Evolutionary conservation across 2,113 vertebrate genomes (phyloP).

Genomic region (Rhinoptilus africanus): DNA sequence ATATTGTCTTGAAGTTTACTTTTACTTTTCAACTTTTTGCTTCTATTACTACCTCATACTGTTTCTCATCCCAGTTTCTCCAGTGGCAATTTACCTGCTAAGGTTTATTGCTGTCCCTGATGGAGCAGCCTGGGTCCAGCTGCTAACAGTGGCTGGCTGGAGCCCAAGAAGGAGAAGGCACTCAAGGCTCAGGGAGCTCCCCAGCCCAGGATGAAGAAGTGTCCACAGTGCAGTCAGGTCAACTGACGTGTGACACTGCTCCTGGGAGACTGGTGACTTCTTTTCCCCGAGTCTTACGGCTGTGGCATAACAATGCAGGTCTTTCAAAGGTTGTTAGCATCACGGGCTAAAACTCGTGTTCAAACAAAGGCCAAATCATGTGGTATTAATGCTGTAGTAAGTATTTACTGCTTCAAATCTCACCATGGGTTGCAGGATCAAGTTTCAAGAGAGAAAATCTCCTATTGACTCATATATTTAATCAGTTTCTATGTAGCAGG

Average conservation of each 20-base stretch:
- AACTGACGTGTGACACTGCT: not conserved
- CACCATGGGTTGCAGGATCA: not conserved
- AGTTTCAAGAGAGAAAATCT: not conserved
- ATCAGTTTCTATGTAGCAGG: conserved; percentile 6
- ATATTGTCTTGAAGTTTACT: not conserved
- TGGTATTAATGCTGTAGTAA: not conserved
- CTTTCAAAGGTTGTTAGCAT: not conserved
- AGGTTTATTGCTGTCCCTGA: not conserved
- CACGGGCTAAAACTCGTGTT: accelerated
- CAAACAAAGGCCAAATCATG: not conserved
- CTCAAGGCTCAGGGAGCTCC: accelerated
- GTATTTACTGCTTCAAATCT: not conserved
- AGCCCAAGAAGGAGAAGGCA: not conserved
- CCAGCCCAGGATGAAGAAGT: not conserved
- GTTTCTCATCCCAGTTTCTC: not conserved
- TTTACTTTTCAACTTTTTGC: not conserved
- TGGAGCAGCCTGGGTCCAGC: not conserved
- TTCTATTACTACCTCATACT: not conserved
- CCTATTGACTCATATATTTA: not conserved
- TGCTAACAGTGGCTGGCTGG: not conserved
- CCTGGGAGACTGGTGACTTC: not conserved
- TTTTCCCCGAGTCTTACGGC: not conserved
- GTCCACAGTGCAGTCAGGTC: not conserved
- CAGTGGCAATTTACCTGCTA: not conserved
- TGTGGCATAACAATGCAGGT: not conserved